phyloP scores from a whole-genome alignment of 2,888 invertebrate species.

The Meiosimyza decipiens region DNA sequence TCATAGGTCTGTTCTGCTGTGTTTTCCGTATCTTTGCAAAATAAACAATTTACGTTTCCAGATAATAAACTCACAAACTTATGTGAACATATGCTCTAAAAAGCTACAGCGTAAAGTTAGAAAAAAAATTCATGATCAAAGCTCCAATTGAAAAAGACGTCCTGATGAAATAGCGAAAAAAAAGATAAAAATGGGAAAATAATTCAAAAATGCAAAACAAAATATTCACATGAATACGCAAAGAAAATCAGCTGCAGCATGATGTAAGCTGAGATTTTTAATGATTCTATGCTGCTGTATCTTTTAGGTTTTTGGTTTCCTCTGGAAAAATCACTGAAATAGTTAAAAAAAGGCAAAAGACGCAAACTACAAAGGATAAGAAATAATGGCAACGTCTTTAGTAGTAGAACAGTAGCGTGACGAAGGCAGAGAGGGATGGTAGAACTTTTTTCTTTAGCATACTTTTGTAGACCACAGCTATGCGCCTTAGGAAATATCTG shows the following conservation, averaged over 20 bases:
- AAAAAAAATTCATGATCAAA: not conserved
- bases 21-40: not conserved
- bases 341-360: not conserved
- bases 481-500: no score
- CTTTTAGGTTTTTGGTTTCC: not conserved
- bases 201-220: not conserved
- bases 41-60: constrained; percentile 29
- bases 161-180: not conserved
- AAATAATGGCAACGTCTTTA: not conserved
- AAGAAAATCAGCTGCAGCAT: constrained; percentile 15
- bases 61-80: constrained; percentile 25
- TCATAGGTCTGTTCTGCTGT: no score
- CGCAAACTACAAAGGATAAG: not conserved
- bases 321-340: constrained; percentile 15
- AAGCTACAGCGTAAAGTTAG: not conserved
- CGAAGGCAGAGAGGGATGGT: no score
- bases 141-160: not conserved
- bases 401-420: not conserved
- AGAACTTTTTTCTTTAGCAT: no score
- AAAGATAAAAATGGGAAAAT: constrained; percentile 9
- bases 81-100: constrained; percentile 17
- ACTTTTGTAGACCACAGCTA: no score
- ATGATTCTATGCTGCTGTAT: constrained; percentile 24
- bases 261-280: constrained; percentile 27
- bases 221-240: constrained; percentile 27